Conservation (phyloP, 2,797 vertebrate genomes). For the Microcaecilia unicolor region DNA sequence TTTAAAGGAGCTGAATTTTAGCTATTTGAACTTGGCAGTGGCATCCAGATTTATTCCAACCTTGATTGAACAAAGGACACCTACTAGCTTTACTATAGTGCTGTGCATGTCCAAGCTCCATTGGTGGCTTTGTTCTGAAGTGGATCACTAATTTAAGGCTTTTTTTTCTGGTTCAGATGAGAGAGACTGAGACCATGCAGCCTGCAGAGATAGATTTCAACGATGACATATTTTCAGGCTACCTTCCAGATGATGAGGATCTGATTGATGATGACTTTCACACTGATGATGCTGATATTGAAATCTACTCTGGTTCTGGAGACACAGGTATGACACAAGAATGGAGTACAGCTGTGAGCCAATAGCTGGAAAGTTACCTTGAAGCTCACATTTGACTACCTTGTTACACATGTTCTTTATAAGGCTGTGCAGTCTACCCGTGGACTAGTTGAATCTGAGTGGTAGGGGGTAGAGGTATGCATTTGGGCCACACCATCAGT, state of each 20-base stretch:
- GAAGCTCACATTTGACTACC: neutral
- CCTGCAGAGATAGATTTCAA: constrained; percentile 51
- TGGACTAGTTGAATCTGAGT: neutral
- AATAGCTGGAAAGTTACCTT: neutral
- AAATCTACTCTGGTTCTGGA: constrained; percentile 76
- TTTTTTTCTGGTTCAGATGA: constrained; percentile 55
- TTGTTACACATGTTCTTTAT: neutral
- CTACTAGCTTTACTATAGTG: no score
- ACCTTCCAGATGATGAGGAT: constrained; percentile 55
- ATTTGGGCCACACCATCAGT: no score
- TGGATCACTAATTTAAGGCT: no score
- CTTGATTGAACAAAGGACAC: no score
- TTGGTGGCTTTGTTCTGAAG: neutral
- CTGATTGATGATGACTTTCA: constrained; percentile 4
- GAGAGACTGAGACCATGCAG: constrained; percentile 88
- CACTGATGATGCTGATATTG: constrained; percentile 32
- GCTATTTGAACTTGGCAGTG: no score
- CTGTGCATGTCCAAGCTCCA: no score
- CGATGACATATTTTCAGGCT: constrained; percentile 59
- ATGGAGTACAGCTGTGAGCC: neutral
- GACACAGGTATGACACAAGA: constrained; percentile 43
- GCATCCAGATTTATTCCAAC: no score
- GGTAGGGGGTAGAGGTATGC: no score
- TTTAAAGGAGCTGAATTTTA: no score
- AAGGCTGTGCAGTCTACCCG: no score